Percentiles rank a stretch among this genome's conserved stretches.
phyloP scores from a whole-genome alignment of 1,140 invertebrate genomes.

The Zophobas atratus region DNA sequence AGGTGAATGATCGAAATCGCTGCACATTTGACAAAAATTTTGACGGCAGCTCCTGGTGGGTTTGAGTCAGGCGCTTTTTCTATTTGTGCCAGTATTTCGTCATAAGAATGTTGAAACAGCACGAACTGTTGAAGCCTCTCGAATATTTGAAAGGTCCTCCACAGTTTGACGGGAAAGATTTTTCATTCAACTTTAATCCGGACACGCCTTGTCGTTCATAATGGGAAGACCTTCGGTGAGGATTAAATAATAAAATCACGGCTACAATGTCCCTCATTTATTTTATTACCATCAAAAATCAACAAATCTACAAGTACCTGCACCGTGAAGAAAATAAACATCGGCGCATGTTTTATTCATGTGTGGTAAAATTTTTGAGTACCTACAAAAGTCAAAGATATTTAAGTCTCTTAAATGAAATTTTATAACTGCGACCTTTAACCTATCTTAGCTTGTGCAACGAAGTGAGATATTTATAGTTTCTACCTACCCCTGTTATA shows the following conservation, averaged over 20 bases:
- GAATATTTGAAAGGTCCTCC: conserved; percentile 9
- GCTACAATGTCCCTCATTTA: conserved; percentile 2
- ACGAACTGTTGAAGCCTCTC: not conserved
- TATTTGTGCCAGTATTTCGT: not conserved
- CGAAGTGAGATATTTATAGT: not conserved
- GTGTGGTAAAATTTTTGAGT: conserved; percentile 25
- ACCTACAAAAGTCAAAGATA: conserved; percentile 15
- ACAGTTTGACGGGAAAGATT: conserved; percentile 4
- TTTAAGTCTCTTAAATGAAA: conserved; percentile 6
- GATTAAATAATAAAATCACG: conserved; percentile 27
- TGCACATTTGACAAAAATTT: not conserved
- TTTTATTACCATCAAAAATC: conserved; percentile 19
- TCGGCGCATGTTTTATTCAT: conserved; percentile 27
- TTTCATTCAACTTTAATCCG: conserved; percentile 14
- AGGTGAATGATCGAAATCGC: conserved; percentile 39
- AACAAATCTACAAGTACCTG: conserved; percentile 6
- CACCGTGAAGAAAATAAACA: not conserved
- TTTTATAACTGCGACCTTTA: conserved; percentile 22
- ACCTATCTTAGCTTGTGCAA: conserved; percentile 11
- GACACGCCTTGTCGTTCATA: conserved; percentile 17
- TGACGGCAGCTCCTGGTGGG: no score
- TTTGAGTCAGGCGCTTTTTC: no score
- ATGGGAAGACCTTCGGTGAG: not conserved
- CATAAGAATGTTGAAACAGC: not conserved
- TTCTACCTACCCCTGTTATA: not conserved